Evolutionary conservation across 2,797 vertebrate species (phyloP).

Genomic region (Fistularia tabacaria): DNA sequence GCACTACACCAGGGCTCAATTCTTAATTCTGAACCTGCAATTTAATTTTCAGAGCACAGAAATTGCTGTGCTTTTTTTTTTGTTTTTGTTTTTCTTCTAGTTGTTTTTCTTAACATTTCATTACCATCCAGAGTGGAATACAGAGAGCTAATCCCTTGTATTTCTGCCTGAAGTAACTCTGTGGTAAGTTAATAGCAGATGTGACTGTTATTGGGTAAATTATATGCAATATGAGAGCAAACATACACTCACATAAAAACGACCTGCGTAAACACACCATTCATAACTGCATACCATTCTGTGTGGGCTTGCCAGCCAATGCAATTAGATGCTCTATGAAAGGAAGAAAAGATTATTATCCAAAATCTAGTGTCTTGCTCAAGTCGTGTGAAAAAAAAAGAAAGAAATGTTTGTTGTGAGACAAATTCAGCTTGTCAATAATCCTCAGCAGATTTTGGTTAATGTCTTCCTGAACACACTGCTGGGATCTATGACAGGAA

Average conservation of each 20-base stretch:
- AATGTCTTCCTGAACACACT: constrained; percentile 61
- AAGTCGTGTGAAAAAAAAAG: constrained; percentile 44
- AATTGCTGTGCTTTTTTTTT: neutral
- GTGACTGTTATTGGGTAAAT: constrained; percentile 75
- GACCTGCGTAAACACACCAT: constrained; percentile 71
- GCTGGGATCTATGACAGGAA: constrained; percentile 65
- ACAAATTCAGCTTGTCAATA: constrained; percentile 59
- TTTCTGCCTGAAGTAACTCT: constrained; percentile 54
- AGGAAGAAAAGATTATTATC: constrained; percentile 75
- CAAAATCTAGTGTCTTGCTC: constrained; percentile 61
- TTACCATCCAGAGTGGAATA: constrained; percentile 31
- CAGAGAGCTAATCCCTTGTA: constrained; percentile 47
- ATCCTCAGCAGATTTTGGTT: constrained; percentile 54
- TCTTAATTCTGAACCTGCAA: constrained; percentile 32
- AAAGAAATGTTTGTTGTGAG: constrained; percentile 54
- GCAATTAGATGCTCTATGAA: constrained; percentile 72
- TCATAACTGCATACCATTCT: constrained; percentile 69
- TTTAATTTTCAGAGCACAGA: constrained; percentile 35
- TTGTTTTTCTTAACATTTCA: constrained; percentile 30
- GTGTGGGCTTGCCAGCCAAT: constrained; percentile 74
- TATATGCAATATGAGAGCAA: constrained; percentile 75
- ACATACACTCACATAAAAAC: constrained; percentile 68
- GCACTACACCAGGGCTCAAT: constrained; percentile 15
- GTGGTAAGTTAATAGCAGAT: constrained; percentile 70
- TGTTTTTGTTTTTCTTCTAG: constrained; percentile 10